A percentile compares a stretch with the other conserved stretches of the same genome.
phyloP scores from a whole-genome alignment of 2,113 vertebrate genomes.

The Butastur rufipennis region DNA sequence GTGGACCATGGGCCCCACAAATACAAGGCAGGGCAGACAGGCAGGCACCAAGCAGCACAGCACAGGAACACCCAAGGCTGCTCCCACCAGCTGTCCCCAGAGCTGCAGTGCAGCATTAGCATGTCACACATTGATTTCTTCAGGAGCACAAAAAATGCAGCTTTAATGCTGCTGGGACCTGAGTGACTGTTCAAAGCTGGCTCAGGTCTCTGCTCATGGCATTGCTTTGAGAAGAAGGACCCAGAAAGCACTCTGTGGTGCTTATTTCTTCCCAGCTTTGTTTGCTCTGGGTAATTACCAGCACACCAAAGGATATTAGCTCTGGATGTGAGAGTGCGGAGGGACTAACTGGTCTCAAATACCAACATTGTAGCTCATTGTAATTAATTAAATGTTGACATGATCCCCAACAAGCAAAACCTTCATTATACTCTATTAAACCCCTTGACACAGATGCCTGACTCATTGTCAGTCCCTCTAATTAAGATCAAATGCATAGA shows the following conservation, averaged over 20 bases:
- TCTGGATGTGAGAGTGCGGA: background rate
- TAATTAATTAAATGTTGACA: conserved; percentile 36
- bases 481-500: background rate
- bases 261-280: background rate
- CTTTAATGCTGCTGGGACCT: background rate
- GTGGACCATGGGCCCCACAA: background rate
- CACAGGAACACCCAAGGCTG: background rate
- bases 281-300: background rate
- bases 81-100: background rate
- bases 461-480: background rate
- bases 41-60: background rate
- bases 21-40: background rate
- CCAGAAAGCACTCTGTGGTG: background rate
- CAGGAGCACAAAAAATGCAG: background rate
- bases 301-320: background rate
- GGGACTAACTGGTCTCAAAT: background rate
- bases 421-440: conserved; percentile 12
- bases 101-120: background rate
- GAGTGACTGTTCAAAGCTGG: background rate
- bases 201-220: background rate
- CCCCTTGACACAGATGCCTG: background rate
- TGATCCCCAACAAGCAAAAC: background rate
- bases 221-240: background rate
- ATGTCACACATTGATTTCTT: background rate
- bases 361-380: background rate